A percentile compares a stretch with the other conserved stretches of the same genome.
Conservation (phyloP, 1,140 invertebrate genomes). For the Drosophila ogumai region DNA sequence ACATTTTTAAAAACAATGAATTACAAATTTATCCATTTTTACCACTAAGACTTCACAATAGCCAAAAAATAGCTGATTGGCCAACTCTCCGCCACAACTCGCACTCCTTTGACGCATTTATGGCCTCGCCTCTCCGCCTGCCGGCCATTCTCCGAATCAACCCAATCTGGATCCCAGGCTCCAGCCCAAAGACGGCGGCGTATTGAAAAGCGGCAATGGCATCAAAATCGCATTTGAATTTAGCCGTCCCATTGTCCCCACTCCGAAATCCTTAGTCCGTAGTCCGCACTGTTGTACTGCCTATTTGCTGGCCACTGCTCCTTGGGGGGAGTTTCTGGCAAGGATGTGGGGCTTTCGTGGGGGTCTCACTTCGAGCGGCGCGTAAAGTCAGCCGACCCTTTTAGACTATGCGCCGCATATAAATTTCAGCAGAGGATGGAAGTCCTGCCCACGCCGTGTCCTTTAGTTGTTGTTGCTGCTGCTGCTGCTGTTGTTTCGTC, state of each 20-base stretch:
- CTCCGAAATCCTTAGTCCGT: not conserved
- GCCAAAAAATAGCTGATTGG: not conserved
- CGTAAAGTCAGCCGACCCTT: constrained; percentile 80
- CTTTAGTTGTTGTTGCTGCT: constrained; percentile 31
- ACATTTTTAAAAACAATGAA: not conserved
- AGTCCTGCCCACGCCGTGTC: constrained; percentile 53
- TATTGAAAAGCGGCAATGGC: constrained; percentile 80
- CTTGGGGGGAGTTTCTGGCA: constrained; percentile 38
- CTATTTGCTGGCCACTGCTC: constrained; percentile 42
- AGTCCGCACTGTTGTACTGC: constrained; percentile 15
- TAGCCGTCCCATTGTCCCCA: constrained; percentile 49
- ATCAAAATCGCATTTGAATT: constrained; percentile 84
- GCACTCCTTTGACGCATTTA: constrained; percentile 54
- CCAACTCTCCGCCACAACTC: constrained; percentile 19
- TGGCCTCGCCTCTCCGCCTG: constrained; percentile 8
- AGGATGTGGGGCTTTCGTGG: constrained; percentile 1
- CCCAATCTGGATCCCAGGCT: constrained; percentile 34
- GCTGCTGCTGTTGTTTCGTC: constrained; percentile 50
- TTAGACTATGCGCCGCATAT: constrained; percentile 80
- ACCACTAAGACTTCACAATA: not conserved
- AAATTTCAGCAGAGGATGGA: constrained; percentile 58
- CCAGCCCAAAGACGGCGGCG: constrained; percentile 48
- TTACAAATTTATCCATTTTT: not conserved
- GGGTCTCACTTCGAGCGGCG: constrained; percentile 47
- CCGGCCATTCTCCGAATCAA: constrained; percentile 1